Evolutionary conservation across 2,113 vertebrate genomes (phyloP).

Genomic region (cat (Felis catus)): F.catus_Fca126_mat1.0 CM031420.1:78661501-78662000

Average conservation of each 20-base stretch:
- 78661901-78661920: background rate
- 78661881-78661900: background rate
- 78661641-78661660: background rate
- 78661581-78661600: background rate
- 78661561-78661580: background rate
- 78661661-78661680: background rate
- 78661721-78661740: background rate
- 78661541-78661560: background rate
- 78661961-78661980: background rate
- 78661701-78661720: background rate
- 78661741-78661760: background rate
- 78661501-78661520: background rate
- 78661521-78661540: background rate
- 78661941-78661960: background rate
- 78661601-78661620: background rate
- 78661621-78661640: background rate
- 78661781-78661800: background rate
- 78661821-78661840: background rate
- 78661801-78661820: background rate
- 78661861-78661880: background rate
- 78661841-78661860: background rate
- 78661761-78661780: background rate
- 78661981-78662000: background rate
- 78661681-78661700: background rate
- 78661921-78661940: background rate